These are phyloP conservation scores for Dicentrarchus labrax DNA, from an alignment of 2,113 vertebrate genomes.

Conservation along the genomic window DNA sequence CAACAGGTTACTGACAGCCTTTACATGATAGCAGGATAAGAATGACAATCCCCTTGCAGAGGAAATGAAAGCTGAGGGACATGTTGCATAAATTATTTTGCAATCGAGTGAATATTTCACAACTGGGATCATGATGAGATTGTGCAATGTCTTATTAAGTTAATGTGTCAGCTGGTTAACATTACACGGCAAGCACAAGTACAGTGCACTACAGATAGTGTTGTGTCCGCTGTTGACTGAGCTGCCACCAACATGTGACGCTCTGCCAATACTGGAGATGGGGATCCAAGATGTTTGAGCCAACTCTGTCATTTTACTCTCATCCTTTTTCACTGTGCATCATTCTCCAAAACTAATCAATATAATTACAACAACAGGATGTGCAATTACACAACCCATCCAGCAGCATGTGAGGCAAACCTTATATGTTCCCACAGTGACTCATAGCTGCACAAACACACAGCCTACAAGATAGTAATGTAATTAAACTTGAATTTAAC, in stretches of 20 bases:
- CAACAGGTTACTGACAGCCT: conserved; percentile 49
- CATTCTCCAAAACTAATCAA: conserved; percentile 27
- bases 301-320: conserved; percentile 29
- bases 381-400: conserved; percentile 27
- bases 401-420: conserved; percentile 7
- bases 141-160: conserved; percentile 20
- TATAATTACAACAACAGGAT: conserved; percentile 46
- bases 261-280: background rate
- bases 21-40: background rate
- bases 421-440: conserved; percentile 21
- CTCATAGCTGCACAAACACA: conserved; percentile 10
- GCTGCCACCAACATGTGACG: conserved; percentile 43
- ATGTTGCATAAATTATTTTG: conserved; percentile 13
- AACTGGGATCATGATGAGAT: background rate
- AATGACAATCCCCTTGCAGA: background rate
- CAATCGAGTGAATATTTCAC: conserved; percentile 21
- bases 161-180: conserved; percentile 8
- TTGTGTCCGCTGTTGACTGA: conserved; percentile 29
- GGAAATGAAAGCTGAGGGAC: background rate
- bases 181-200: background rate
- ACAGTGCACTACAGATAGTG: background rate
- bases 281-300: conserved; percentile 4
- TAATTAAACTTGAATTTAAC: conserved; percentile 51
- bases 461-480: background rate
- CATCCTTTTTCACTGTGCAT: conserved; percentile 6